These are phyloP conservation scores for Pocota personata DNA, from an alignment of 2,888 invertebrate genomes.

Conservation along the genomic window DNA sequence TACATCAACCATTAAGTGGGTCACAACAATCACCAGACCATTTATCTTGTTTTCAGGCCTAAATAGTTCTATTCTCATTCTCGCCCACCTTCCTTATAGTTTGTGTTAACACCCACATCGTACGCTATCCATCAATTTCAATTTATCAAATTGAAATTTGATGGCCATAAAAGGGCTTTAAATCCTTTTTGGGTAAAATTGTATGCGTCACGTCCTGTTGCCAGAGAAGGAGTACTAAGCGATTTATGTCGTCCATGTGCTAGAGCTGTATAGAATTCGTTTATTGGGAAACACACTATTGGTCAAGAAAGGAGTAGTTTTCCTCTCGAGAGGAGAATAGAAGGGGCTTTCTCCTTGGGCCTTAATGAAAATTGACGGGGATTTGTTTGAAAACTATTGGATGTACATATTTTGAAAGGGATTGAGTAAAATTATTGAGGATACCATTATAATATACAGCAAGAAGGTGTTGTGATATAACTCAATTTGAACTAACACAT, in stretches of 20 bases:
- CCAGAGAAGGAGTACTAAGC: slow-evolving; percentile 19
- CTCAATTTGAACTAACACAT: too few species aligned
- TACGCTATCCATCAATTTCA: slow-evolving; percentile 48
- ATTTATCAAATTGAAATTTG: slow-evolving; percentile 41
- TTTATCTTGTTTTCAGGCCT: slow-evolving; percentile 17
- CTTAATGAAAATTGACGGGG: slow-evolving; percentile 9
- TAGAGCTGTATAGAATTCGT: slow-evolving; percentile 3
- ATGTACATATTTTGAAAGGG: not conserved
- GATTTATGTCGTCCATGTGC: slow-evolving; percentile 13
- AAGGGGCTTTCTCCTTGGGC: not conserved
- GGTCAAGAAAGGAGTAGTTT: not conserved
- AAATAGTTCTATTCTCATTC: not conserved
- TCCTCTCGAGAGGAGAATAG: too few species aligned
- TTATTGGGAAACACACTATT: not conserved
- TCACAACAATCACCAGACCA: slow-evolving; percentile 8
- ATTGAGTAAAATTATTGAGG: not conserved
- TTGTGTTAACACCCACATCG: not conserved
- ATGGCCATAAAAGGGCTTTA: slow-evolving; percentile 30
- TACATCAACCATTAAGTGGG: slow-evolving; percentile 26
- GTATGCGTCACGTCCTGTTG: slow-evolving; percentile 17
- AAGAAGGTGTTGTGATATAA: too few species aligned
- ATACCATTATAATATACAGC: not conserved
- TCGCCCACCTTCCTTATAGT: not conserved
- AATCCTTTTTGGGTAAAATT: not conserved
- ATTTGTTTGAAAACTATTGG: slow-evolving; percentile 15